A percentile compares a stretch with the other conserved stretches of the same genome.
phyloP scores from a whole-genome alignment of 2,113 vertebrate species.

The Zosterops pallidus region DNA sequence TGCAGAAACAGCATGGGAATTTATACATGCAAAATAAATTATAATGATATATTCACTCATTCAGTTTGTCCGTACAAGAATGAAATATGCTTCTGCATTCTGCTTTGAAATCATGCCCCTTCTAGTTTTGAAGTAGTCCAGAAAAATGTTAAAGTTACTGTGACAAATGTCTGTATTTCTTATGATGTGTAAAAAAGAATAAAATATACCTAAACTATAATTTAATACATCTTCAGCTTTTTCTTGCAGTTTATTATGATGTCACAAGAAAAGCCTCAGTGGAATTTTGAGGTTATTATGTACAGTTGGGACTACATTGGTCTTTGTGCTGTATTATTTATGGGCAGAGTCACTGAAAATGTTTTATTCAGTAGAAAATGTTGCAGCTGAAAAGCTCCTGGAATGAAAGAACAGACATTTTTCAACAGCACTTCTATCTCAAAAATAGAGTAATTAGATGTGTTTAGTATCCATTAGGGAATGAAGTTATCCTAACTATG shows the following conservation, averaged over 20 bases:
- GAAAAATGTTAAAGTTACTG: background rate
- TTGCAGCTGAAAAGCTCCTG: constrained; percentile 49
- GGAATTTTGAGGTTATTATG: constrained; percentile 22
- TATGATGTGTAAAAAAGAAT: background rate
- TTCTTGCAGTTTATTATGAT: constrained; percentile 22
- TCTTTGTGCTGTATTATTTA: constrained; percentile 36
- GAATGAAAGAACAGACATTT: constrained; percentile 53
- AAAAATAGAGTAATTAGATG: constrained; percentile 62
- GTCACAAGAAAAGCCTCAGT: constrained; percentile 24
- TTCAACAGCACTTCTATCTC: constrained; percentile 44
- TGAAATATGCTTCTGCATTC: background rate
- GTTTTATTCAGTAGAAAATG: constrained; percentile 61
- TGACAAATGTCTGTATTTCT: background rate
- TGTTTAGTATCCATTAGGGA: constrained; percentile 58
- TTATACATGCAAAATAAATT: background rate
- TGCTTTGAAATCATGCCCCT: background rate
- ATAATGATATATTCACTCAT: background rate
- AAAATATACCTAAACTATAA: background rate
- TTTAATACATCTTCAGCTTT: constrained; percentile 2
- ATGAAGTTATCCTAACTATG: constrained; percentile 52
- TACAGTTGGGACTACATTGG: background rate
- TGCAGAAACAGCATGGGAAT: background rate
- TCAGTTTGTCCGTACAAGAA: background rate
- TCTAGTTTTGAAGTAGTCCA: background rate
- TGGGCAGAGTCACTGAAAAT: constrained; percentile 39